Base-by-base conservation (phyloP, 2,888 invertebrate species). In the Sepiola atlantica region DNA sequence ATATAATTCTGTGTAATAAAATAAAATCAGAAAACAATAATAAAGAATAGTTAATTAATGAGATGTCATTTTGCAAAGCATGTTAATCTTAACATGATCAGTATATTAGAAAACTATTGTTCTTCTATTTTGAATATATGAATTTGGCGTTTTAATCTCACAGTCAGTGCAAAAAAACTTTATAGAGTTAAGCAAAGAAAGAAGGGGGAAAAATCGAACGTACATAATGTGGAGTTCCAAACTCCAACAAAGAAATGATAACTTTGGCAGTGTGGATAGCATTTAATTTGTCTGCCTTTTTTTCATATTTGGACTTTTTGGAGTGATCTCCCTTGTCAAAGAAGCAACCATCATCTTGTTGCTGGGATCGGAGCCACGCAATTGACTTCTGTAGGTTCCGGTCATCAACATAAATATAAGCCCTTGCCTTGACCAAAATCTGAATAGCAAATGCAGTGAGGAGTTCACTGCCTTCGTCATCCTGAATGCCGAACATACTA, bases 261-360 rank as follows among this genome's bases (percentile, higher is more conserved):
- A 96, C 95, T 94, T 94, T 96, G 57, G 96, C 96, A 24, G 96
- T 96, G 57, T 95, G 94, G 28, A 95, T 92, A 4, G 95, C 94
- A 8, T 93, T 61, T n/a, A 92, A 4, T 55, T 92, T 92, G 1
- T 54, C 28, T 8, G 14, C 28, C 0, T 92, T 28, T 16, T 92
- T 55, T 55, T 92, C 21, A 92, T 55, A 55, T 24, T 55, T 55
- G n/a, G 55, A 92, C 32, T 28, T 92, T 55, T n/a, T 55, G 14
- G 4, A n/a, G 6, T 24, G 28, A 18, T 92, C 61, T 32, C 96
- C 96, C 77, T 95, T 94, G 16, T 90, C 55, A 1, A 98, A 98
- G 97, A 98, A 98, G 97, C 98, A 98, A 0, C 98, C 98, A 95
- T 98, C 98, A 96, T 98, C 98, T 97, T 98, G 97, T 96, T 98